phyloP scores from a whole-genome alignment of 2,888 invertebrate genomes.

The Drosophila paranaensis region DNA sequence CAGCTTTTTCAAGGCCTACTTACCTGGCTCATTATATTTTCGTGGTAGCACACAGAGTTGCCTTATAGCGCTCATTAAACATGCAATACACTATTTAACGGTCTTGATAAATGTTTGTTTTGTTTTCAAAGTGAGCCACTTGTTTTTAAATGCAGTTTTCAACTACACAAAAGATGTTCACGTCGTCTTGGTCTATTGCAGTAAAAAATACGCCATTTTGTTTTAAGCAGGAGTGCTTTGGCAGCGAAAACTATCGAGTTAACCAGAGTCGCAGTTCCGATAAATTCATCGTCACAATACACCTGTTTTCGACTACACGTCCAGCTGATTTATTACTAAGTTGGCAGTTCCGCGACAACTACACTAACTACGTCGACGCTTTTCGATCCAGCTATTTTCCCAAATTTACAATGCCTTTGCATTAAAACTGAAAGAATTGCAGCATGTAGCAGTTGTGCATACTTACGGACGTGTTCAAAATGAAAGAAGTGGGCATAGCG shows the following conservation, averaged over 20 bases:
- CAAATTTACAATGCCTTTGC: constrained; percentile 13
- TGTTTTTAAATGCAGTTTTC: constrained; percentile 75
- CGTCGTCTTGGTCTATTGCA: constrained; percentile 66
- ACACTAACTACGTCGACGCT: constrained; percentile 35
- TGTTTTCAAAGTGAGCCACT: constrained; percentile 55
- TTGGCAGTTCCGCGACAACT: constrained; percentile 39
- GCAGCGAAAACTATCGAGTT: constrained; percentile 13
- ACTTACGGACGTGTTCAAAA: constrained; percentile 44
- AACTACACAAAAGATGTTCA: constrained; percentile 73
- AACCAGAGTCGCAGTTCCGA: constrained; percentile 8
- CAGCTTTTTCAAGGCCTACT: constrained; percentile 77
- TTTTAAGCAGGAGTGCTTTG: constrained; percentile 57
- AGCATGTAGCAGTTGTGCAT: constrained; percentile 46
- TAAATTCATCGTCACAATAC: constrained; percentile 12
- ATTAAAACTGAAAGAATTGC: constrained; percentile 24
- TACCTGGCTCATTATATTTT: constrained; percentile 85
- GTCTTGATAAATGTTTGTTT: constrained; percentile 60
- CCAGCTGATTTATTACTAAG: constrained; percentile 40
- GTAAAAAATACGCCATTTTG: constrained; percentile 82
- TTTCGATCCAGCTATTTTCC: constrained; percentile 21
- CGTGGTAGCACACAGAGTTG: constrained; percentile 80
- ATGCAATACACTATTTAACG: constrained; percentile 73
- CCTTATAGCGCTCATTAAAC: constrained; percentile 83
- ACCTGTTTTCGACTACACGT: constrained; percentile 30
- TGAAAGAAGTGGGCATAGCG: constrained; percentile 81